Evolutionary conservation across 2,797 vertebrate genomes (phyloP).

Genomic region (Neomorphus geoffroyi): DNA sequence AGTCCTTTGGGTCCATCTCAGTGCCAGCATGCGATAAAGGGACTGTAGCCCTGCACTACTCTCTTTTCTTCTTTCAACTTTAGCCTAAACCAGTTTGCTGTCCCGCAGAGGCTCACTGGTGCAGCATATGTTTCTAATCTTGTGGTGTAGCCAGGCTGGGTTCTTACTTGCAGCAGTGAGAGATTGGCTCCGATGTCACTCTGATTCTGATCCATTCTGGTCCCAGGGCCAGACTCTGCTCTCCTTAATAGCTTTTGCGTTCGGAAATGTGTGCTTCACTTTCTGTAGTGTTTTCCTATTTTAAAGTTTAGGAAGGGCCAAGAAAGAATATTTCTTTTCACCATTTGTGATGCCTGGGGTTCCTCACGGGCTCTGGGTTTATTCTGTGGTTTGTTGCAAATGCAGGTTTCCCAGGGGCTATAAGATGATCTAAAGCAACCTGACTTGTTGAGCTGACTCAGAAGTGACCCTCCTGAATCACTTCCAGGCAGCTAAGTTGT

Average conservation of each 20-base stretch:
- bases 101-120: not conserved
- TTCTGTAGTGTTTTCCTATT: not conserved
- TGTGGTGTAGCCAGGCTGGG: accelerated
- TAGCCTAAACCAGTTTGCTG: not conserved
- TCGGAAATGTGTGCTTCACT: not conserved
- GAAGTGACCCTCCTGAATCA: not conserved
- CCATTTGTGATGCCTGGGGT: not conserved
- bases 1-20: not conserved
- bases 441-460: conserved; percentile 23
- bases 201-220: not conserved
- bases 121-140: not conserved
- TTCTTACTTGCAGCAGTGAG: not conserved
- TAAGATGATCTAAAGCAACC: not conserved
- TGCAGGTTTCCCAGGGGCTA: not conserved
- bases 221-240: not conserved
- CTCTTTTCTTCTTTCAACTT: not conserved
- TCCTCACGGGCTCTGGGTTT: not conserved
- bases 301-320: not conserved
- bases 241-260: not conserved
- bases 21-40: accelerated
- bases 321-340: not conserved
- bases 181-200: accelerated
- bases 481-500: not conserved
- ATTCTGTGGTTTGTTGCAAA: not conserved
- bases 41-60: accelerated